A percentile compares a stretch with the other conserved stretches of the same genome.
Evolutionary conservation across 2,113 vertebrate species (phyloP).

Genomic region (Alethe castanea): DNA sequence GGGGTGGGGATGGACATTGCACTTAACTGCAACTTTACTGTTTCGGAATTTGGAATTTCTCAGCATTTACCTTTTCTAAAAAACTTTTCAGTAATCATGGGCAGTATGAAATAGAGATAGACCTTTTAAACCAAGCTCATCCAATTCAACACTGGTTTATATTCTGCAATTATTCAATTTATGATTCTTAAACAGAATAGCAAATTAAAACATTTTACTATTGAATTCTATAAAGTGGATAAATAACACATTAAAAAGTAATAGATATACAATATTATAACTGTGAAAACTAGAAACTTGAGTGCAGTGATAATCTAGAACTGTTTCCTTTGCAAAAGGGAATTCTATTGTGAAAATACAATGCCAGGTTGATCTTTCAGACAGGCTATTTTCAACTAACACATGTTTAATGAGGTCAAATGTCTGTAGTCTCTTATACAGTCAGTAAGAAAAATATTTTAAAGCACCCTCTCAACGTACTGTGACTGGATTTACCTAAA

Average conservation of each 20-base stretch:
- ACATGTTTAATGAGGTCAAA: not conserved
- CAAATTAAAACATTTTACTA: conserved; percentile 19
- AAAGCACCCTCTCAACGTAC: not conserved
- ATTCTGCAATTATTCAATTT: conserved; percentile 14
- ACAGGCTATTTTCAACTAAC: not conserved
- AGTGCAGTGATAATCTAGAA: conserved; percentile 11
- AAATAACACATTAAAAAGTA: conserved; percentile 3
- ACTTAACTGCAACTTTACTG: not conserved
- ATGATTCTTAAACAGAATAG: not conserved
- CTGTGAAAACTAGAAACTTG: not conserved
- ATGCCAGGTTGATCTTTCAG: not conserved
- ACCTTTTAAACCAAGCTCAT: not conserved
- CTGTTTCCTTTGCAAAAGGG: not conserved
- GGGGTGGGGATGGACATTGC: not conserved
- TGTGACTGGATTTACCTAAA: not conserved
- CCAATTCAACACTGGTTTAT: not conserved
- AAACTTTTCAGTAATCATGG: not conserved
- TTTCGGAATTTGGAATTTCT: not conserved
- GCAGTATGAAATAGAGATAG: not conserved
- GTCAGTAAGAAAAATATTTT: not conserved
- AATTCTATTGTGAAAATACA: not conserved
- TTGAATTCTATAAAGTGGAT: conserved; percentile 17
- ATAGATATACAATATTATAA: not conserved
- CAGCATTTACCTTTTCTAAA: not conserved
- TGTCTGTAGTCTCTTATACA: not conserved